These are phyloP conservation scores for Hylaea fasciaria DNA, from an alignment of 2,888 invertebrate species.

Conservation along the genomic window DNA sequence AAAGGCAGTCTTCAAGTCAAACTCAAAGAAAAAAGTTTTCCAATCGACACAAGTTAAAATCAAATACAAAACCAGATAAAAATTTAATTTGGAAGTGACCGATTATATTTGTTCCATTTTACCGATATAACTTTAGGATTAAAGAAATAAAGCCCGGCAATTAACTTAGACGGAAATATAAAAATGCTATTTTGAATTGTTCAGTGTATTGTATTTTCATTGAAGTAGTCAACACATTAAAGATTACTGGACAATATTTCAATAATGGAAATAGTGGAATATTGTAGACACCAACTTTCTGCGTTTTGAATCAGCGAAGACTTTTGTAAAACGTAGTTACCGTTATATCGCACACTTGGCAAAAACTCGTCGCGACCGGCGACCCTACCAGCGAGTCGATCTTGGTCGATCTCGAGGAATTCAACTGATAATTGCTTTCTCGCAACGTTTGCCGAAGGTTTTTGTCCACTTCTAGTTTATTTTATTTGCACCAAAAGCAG, in stretches of 20 bases:
- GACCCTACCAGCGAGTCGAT: background rate
- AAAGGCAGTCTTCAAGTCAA: conserved; percentile 4
- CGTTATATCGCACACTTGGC: conserved; percentile 7
- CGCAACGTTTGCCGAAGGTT: conserved; percentile 14
- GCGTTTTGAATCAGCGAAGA: too few relatives aligned
- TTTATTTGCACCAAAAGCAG: conserved; percentile 4
- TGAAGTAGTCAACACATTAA: too few relatives aligned
- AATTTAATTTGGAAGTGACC: conserved; percentile 30
- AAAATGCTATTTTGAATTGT: too few relatives aligned
- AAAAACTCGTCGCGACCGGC: conserved; percentile 11
- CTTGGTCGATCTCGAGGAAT: conserved; percentile 18
- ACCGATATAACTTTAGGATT: background rate
- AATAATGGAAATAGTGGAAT: too few relatives aligned
- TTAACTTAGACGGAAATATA: background rate
- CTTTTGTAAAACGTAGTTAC: too few relatives aligned
- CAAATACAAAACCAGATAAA: conserved; percentile 13
- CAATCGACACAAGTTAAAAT: conserved; percentile 9
- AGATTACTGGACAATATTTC: too few relatives aligned
- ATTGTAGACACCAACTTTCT: too few relatives aligned
- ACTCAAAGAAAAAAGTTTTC: background rate
- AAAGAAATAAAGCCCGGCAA: too few relatives aligned
- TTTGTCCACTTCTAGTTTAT: conserved; percentile 8
- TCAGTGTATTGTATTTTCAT: too few relatives aligned
- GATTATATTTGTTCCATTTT: background rate
- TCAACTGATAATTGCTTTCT: conserved; percentile 26